Conservation (phyloP, 2,113 vertebrate genomes). For the Vanacampus margaritifer region DNA sequence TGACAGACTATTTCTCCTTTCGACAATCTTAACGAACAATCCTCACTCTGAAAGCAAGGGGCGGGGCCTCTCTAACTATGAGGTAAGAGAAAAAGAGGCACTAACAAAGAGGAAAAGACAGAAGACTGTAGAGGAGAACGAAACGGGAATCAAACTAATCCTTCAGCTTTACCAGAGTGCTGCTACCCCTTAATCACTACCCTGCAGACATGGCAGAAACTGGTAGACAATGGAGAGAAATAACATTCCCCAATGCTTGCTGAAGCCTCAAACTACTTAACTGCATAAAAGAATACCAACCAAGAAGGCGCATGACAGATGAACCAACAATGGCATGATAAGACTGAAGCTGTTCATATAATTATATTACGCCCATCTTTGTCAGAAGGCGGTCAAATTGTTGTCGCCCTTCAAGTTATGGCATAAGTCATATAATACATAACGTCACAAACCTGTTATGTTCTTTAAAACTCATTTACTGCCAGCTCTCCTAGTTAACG, state of each 20-base stretch:
- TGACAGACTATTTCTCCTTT: slow-evolving; percentile 52
- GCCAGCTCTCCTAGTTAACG: too few relatives aligned
- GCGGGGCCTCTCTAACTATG: not conserved
- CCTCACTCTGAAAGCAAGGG: slow-evolving; percentile 1
- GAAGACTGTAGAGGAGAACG: not conserved
- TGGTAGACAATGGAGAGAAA: not conserved
- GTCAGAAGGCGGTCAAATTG: not conserved
- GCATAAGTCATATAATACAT: too few relatives aligned
- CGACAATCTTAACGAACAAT: slow-evolving; percentile 25
- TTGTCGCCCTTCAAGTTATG: too few relatives aligned
- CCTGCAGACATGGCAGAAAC: slow-evolving; percentile 2
- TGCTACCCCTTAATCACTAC: slow-evolving; percentile 25
- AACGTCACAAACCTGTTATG: too few relatives aligned
- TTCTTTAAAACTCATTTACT: too few relatives aligned
- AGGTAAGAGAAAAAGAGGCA: slow-evolving; percentile 2
- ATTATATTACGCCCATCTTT: not conserved
- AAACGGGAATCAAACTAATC: slow-evolving; percentile 27
- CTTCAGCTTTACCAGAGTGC: slow-evolving; percentile 24
- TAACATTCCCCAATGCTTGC: not conserved
- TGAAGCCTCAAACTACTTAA: slow-evolving; percentile 6
- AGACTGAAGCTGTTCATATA: not conserved
- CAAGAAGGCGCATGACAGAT: not conserved
- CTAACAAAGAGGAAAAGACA: not conserved
- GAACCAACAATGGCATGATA: not conserved
- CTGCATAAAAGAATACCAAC: slow-evolving; percentile 4